These are phyloP conservation scores for Burhinus oedicnemus DNA, from an alignment of 2,113 vertebrate genomes.

Conservation along the genomic window DNA sequence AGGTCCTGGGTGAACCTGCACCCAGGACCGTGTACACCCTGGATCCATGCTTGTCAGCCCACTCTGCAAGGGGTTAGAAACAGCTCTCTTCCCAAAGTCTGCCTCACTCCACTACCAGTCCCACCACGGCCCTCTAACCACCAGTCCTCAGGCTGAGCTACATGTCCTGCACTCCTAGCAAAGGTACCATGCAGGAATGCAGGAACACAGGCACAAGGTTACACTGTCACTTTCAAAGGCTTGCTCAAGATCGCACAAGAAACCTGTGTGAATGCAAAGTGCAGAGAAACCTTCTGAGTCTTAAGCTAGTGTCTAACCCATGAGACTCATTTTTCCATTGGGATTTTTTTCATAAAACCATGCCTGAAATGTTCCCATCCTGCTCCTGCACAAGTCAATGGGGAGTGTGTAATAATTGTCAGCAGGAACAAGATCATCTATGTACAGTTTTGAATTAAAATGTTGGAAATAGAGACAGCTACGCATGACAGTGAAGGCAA, in stretches of 20 bases:
- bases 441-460: not conserved
- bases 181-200: not conserved
- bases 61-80: not conserved
- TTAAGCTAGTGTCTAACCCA: not conserved
- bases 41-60: not conserved
- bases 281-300: not conserved
- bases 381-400: not conserved
- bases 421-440: not conserved
- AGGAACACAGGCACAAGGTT: not conserved
- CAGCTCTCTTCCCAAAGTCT: not conserved
- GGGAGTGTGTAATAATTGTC: not conserved
- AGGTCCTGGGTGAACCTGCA: not conserved
- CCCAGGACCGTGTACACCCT: too few species aligned
- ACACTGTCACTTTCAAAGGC: not conserved
- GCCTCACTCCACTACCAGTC: not conserved
- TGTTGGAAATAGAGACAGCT: not conserved
- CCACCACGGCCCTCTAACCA: not conserved
- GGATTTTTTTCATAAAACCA: not conserved
- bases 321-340: fast-evolving
- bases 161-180: not conserved
- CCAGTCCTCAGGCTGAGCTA: not conserved
- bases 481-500: not conserved
- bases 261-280: not conserved
- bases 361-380: not conserved
- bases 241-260: not conserved